Percentiles rank a stretch among this genome's conserved stretches.
Conservation (phyloP, 2,113 vertebrate genomes). For the Notothenia rossii region DNA sequence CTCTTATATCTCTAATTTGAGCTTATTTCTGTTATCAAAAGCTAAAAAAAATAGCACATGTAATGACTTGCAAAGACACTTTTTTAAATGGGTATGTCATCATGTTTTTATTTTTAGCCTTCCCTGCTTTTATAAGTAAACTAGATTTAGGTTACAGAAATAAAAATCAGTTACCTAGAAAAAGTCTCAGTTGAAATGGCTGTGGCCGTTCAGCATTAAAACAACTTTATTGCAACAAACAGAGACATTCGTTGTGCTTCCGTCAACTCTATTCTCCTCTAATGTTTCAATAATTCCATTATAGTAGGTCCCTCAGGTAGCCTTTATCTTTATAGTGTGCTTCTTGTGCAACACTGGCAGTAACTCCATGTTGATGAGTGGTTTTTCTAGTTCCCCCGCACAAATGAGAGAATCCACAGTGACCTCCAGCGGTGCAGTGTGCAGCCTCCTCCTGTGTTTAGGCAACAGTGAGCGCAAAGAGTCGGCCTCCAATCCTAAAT, state of each 20-base stretch:
- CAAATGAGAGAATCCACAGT: background rate
- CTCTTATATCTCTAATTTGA: background rate
- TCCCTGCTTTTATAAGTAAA: background rate
- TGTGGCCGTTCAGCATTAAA: background rate
- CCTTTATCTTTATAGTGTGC: conserved; percentile 83
- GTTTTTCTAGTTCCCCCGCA: conserved; percentile 47
- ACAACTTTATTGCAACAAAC: background rate
- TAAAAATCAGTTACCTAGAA: background rate
- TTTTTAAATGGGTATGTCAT: background rate
- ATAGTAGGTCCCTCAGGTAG: conserved; percentile 42
- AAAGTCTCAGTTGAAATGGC: background rate
- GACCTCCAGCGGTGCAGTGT: background rate
- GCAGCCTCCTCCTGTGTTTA: conserved; percentile 66
- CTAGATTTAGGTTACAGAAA: background rate
- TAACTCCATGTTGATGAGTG: conserved; percentile 77
- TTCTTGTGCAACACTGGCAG: conserved; percentile 78
- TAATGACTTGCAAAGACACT: too few relatives aligned
- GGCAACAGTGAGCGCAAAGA: conserved; percentile 67
- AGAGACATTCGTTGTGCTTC: background rate
- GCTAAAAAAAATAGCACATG: too few relatives aligned
- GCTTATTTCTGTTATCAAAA: background rate
- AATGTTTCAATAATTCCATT: conserved; percentile 22
- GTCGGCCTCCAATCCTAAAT: conserved; percentile 49
- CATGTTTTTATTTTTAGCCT: conserved; percentile 5
- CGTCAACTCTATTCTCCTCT: background rate